Evolutionary conservation across 2,797 vertebrate species (phyloP), one percentile per base, ranked within the genome.

Genomic region (Acanthiza pusilla): DNA sequence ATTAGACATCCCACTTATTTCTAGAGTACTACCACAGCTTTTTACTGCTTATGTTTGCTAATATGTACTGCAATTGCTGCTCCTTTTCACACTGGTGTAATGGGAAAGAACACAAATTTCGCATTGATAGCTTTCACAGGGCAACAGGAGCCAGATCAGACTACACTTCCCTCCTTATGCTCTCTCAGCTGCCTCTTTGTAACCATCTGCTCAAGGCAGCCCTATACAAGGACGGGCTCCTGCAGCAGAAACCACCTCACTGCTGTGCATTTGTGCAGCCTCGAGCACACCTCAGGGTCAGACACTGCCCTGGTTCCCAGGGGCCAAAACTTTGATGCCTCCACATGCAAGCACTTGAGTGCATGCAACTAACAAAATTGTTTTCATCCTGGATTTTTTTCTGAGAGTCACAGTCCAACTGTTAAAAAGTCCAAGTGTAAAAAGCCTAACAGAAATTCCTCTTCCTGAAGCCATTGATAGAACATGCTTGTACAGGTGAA

Each of bases 161-260:
- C 89, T 42, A 42, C 34, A 20, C 22, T 93, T 94, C 60, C 47
- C 34, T 94, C 83, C 83, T 88, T 91, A 85, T 87, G 91, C 63
- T 96, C 91, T 80, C 42, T 78, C 91, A 93, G 85, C 94, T 94
- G 95, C 77, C 94, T 91, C 87, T 93, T 9, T 45, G 77, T 53
- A 88, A 63, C 91, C 89, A 94, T 93, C 91, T 91, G 91, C 75
- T 93, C 80, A 61, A 2, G 14, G 61, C 68, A 67, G 75, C 65
- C 74, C 54, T 27, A 8, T 1, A 16, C 4, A 9, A 45, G 76
- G 60, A 21, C 45, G n/a, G 47, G 0, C 36, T 72, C 34, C 53
- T 21, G 70, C n/a, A 50, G 76, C 47, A 58, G 30, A 53, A 71
- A 13, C 38, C 75, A 14, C 19, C 14, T 2, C 51, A 40, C 1